A percentile compares a stretch with the other conserved stretches of the same genome.
Conservation (phyloP, 2,888 invertebrate genomes). For the Ypsolopha sequella region DNA sequence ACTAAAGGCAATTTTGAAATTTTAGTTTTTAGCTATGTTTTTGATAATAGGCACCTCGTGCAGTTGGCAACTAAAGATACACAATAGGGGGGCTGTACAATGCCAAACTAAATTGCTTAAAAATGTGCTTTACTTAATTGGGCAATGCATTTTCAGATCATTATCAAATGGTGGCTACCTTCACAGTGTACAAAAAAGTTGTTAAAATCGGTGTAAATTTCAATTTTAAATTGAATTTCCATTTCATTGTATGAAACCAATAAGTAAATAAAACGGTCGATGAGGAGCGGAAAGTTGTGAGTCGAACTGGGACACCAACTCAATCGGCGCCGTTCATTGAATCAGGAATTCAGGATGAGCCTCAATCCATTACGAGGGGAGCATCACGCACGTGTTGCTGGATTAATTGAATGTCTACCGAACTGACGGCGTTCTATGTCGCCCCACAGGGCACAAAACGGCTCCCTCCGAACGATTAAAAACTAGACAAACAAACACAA, state of each 20-base stretch:
- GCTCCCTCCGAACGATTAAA: slow-evolving; percentile 13
- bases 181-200: no score
- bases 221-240: no score
- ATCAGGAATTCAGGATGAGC: slow-evolving; percentile 31
- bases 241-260: not conserved
- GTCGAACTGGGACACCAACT: slow-evolving; percentile 10
- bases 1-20: no score
- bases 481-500: slow-evolving; percentile 26
- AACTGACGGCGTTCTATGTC: slow-evolving; percentile 12
- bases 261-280: not conserved
- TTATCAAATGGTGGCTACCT: no score
- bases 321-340: slow-evolving; percentile 31
- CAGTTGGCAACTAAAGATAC: no score
- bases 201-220: no score
- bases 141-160: no score
- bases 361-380: slow-evolving; percentile 29
- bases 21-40: no score
- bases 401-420: slow-evolving; percentile 56
- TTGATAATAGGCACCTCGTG: no score
- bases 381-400: slow-evolving; percentile 61
- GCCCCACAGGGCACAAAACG: slow-evolving; percentile 15
- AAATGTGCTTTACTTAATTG: no score
- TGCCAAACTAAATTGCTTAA: no score
- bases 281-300: not conserved
- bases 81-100: no score